A percentile compares a stretch with the other conserved stretches of the same genome.
phyloP scores from a whole-genome alignment of 2,797 vertebrate species.

The Bradypodion pumilum region DNA sequence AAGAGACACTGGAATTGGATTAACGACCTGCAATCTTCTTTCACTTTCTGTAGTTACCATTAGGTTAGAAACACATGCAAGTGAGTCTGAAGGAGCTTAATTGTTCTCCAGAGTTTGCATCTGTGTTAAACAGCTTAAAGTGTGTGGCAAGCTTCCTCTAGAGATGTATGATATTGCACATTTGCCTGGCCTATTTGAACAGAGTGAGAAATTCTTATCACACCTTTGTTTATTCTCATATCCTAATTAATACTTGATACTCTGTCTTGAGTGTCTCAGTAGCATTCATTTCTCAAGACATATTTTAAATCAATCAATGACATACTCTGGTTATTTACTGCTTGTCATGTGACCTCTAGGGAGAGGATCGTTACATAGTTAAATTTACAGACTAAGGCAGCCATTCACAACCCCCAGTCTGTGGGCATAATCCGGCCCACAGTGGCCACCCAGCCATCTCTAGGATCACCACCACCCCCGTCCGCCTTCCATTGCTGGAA shows the following conservation, averaged over 20 bases:
- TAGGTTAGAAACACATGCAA: constrained; percentile 54
- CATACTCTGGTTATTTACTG: not conserved
- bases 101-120: constrained; percentile 66
- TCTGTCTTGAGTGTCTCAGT: constrained; percentile 37
- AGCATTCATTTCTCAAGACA: constrained; percentile 21
- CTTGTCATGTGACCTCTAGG: not conserved
- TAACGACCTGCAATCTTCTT: constrained; percentile 48
- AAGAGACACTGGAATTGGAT: constrained; percentile 42
- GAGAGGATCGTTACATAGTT: no score
- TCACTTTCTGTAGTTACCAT: constrained; percentile 39
- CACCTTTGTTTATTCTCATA: constrained; percentile 47
- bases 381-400: no score
- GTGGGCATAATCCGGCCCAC: no score
- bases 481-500: no score
- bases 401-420: no score
- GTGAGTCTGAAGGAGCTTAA: constrained; percentile 62
- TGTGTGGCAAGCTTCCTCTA: constrained; percentile 44
- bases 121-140: constrained; percentile 60
- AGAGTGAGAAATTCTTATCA: constrained; percentile 56
- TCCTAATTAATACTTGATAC: constrained; percentile 52
- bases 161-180: constrained; percentile 51
- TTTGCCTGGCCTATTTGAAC: constrained; percentile 46
- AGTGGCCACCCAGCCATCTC: no score
- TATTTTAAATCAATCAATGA: not conserved
- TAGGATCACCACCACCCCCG: no score